phyloP scores from a whole-genome alignment of 2,888 invertebrate species.

The Galerucella pusilla region DNA sequence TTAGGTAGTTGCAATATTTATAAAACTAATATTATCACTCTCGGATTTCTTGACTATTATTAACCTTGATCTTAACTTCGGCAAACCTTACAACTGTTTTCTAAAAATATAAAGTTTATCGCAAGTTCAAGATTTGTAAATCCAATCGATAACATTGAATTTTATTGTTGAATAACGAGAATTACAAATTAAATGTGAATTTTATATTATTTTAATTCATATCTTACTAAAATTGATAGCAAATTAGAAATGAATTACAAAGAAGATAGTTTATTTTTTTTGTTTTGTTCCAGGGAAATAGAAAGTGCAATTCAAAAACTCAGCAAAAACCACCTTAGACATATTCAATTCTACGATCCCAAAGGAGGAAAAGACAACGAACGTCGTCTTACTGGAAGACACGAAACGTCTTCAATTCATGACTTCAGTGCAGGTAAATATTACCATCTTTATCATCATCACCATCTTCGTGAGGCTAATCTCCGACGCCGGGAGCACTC shows the following conservation, averaged over 20 bases:
- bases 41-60: not conserved
- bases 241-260: no score
- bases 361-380: conserved; percentile 96
- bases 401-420: conserved; percentile 97
- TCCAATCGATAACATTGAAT: not conserved
- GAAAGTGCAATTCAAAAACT: conserved; percentile 96
- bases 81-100: not conserved
- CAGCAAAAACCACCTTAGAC: conserved; percentile 89
- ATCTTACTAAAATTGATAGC: no score
- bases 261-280: no score
- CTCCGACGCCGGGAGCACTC: no score
- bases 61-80: conserved; percentile 5
- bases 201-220: no score
- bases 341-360: conserved; percentile 97
- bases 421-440: conserved; percentile 89
- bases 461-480: no score
- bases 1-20: not conserved
- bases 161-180: not conserved
- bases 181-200: not conserved
- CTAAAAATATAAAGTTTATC: conserved; percentile 6
- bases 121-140: not conserved
- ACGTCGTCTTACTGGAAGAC: conserved; percentile 91
- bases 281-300: conserved; percentile 77
- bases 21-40: not conserved
- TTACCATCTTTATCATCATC: conserved; percentile 61